Base-by-base conservation (phyloP, 2,113 vertebrate species). In the Riparia riparia region DNA sequence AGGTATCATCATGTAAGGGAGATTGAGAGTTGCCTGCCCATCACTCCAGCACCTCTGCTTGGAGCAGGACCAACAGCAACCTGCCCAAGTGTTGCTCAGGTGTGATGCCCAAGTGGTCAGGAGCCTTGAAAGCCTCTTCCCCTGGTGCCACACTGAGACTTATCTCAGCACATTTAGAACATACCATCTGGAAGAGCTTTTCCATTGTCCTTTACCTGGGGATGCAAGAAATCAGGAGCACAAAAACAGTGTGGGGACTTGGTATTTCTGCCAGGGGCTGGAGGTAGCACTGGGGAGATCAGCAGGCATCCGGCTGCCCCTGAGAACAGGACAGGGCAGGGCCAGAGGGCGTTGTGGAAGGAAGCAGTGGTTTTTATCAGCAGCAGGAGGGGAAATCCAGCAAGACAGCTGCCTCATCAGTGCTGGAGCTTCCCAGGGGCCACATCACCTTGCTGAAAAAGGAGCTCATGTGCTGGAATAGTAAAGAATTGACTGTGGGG, bases 371-470 rank as follows among this genome's bases (percentile, higher is more conserved):
- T 86, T 94, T 92, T 26, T 6, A 4, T 3, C 72, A 81, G 86
- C 41, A 4, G 58, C 72, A 61, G 64, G 31, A 92, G 89, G 95
- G 95, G 93, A 96, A 95, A 91, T 78, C 83, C 89, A 86, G 72
- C 39, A 25, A 80, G 66, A 44, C 17, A 3, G 42, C 58, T 66
- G 80, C 86, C 81, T 86, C 6, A 1, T 77, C 91, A 39, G 47
- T 5, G 51, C 69, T 80, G 21, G 69, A 70, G 24, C 65, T 54
- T 84, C 39, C 56, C 24, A 6, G 47, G 19, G 13, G 25, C 63
- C 86, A 44, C 21, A 6, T 47, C 14, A 6, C 39, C 57, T 14
- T 31, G 44, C 81, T 76, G 57, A 63, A 44, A 87, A 57, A 39
- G 60, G 13, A 92, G 29, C 39, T 84, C 18, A 2, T 53, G 63